Base-by-base conservation (phyloP, 2,888 invertebrate genomes). In the Ctena decussata region DNA sequence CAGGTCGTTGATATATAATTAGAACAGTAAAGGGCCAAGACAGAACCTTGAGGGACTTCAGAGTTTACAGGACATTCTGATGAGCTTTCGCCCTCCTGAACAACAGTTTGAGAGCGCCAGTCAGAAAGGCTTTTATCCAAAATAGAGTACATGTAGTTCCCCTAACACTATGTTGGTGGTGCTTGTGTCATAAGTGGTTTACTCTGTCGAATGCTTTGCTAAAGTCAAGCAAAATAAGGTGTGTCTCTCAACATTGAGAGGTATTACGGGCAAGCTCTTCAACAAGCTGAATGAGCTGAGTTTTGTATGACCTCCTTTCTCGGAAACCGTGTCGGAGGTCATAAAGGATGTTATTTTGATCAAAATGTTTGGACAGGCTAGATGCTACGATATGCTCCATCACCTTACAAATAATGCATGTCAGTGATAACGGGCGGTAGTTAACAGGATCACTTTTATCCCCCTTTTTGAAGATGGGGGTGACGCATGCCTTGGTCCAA, bases 341-440 rank as follows among this genome's bases (percentile, higher is more conserved):
- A 60, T 73, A 82, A 11, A 77, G 46, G 11, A 82, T 46, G 27
- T 82, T 65, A 39, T 44, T 39, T n/a, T 39, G 37, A n/a, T 41
- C 24, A 57, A 80, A 65, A 49, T 80, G 73, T 41, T 73, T 65
- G n/a, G 75, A 41, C 3, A 80, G 27, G 24, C 41, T 74, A 21
- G 72, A 74, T 32, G 73, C 80, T n/a, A 74, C 74, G n/a, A 80
- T 75, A n/a, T 80, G 80, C 44, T 80, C 80, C 8, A 80, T 32
- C 18, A 74, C 21, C 46, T 65, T 69, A 74, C 73, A 80, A 11
- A 80, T 49, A 21, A 74, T 41, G 69, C 80, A 75, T 12, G 80
- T 80, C 11, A 80, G 37, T 6, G 80, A 80, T 11, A 75, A 75
- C 1, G 49, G 80, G 6, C n/a, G 24, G 27, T 57, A 57, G 27